Percentiles rank a stretch among this genome's conserved stretches.
phyloP scores from a whole-genome alignment of 2,113 vertebrate genomes.

The Thymallus thymallus region DNA sequence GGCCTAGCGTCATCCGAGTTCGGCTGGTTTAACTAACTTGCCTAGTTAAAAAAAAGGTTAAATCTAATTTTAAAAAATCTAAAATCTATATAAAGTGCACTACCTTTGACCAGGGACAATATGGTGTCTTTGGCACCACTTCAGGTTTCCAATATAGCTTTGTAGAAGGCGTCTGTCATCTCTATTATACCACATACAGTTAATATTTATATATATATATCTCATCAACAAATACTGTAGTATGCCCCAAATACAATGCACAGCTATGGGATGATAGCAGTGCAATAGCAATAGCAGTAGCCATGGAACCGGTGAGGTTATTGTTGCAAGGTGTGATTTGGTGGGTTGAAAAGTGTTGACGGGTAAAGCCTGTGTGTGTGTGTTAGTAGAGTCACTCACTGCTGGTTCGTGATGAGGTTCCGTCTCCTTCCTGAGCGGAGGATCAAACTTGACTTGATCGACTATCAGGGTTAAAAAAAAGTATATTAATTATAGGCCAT shows the following conservation, averaged over 20 bases:
- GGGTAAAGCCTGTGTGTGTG: conserved; percentile 31
- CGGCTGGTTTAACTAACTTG: too few species aligned
- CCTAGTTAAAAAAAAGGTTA: too few species aligned
- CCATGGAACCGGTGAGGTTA: background rate
- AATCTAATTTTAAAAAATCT: too few species aligned
- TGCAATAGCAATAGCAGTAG: background rate
- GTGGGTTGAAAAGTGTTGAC: background rate
- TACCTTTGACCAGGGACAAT: too few species aligned
- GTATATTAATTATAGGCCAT: too few species aligned
- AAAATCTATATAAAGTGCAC: too few species aligned
- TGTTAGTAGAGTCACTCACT: conserved; percentile 68
- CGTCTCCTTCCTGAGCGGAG: conserved; percentile 84
- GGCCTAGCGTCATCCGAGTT: too few species aligned
- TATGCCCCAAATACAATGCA: background rate
- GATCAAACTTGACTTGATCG: conserved; percentile 88
- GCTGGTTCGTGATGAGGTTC: conserved; percentile 84
- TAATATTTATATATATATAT: too few species aligned
- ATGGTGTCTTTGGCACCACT: too few species aligned
- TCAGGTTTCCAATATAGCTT: too few species aligned
- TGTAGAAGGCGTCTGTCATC: too few species aligned
- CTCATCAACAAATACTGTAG: background rate
- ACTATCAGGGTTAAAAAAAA: conserved; percentile 63
- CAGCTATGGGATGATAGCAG: background rate
- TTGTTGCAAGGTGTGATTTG: background rate
- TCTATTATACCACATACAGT: too few species aligned